Evolutionary conservation across 2,888 invertebrate species (phyloP).

Genomic region (Stomorhina lunata): DNA sequence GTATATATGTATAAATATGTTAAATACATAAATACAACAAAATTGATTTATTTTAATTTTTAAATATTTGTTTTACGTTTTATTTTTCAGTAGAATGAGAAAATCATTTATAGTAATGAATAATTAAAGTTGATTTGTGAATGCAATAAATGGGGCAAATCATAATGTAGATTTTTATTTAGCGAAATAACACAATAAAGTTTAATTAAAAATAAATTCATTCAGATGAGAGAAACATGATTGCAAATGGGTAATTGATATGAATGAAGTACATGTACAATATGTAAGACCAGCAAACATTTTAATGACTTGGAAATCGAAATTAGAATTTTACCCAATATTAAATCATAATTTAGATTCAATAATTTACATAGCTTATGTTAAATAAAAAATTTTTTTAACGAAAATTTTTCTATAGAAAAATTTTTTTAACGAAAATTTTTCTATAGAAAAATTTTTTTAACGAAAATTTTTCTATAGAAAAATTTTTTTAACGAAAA

Average conservation of each 20-base stretch:
- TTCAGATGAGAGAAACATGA: conserved; percentile 1
- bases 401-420: too few species aligned
- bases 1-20: too few species aligned
- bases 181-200: background rate
- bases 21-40: too few species aligned
- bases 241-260: background rate
- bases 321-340: too few species aligned
- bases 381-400: too few species aligned
- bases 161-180: conserved; percentile 7
- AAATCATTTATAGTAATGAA: conserved; percentile 28
- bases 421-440: too few species aligned
- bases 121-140: conserved; percentile 22
- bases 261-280: background rate
- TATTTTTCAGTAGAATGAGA: background rate
- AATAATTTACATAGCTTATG: too few species aligned
- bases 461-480: too few species aligned
- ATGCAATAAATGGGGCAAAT: background rate
- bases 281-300: background rate
- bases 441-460: too few species aligned
- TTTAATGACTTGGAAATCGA: background rate
- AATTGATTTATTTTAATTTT: background rate
- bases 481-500: too few species aligned
- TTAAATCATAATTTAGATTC: too few species aligned
- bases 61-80: background rate
- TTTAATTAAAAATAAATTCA: conserved; percentile 37